Conservation (phyloP, 2,888 invertebrate genomes). For the Schizaphis graminum region DNA sequence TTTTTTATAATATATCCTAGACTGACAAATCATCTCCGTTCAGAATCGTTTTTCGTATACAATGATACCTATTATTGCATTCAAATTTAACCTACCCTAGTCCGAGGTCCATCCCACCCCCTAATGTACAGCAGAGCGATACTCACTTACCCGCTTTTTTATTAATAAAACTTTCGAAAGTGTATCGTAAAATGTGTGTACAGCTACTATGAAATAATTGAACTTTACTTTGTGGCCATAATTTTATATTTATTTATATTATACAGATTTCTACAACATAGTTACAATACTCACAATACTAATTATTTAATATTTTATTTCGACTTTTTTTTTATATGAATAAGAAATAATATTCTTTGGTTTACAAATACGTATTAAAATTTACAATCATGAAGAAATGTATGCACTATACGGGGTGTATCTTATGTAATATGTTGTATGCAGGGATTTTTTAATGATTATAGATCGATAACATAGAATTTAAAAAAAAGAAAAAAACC, state of each 20-base stretch:
- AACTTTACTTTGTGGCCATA: not conserved
- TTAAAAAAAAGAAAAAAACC: no score
- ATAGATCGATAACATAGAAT: no score
- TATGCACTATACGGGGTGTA: not conserved
- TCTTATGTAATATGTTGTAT: no score
- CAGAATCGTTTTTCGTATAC: no score
- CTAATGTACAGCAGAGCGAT: no score
- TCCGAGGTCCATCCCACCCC: no score
- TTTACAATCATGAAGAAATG: not conserved
- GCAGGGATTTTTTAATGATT: no score
- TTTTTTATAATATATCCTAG: no score
- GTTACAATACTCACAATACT: not conserved
- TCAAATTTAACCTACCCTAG: no score
- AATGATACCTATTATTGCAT: no score
- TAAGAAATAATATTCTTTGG: not conserved
- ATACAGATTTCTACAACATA: not conserved
- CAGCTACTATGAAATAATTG: not conserved
- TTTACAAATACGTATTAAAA: not conserved
- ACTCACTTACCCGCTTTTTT: no score
- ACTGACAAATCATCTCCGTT: no score
- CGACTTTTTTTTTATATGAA: not conserved
- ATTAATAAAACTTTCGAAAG: not conserved
- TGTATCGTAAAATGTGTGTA: not conserved
- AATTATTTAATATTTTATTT: slow-evolving; percentile 7
- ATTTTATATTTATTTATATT: not conserved